Percentiles rank a stretch among this genome's conserved stretches.
Evolutionary conservation across 2,113 vertebrate genomes (phyloP).

Genomic region (Pseudopipra pipra): DNA sequence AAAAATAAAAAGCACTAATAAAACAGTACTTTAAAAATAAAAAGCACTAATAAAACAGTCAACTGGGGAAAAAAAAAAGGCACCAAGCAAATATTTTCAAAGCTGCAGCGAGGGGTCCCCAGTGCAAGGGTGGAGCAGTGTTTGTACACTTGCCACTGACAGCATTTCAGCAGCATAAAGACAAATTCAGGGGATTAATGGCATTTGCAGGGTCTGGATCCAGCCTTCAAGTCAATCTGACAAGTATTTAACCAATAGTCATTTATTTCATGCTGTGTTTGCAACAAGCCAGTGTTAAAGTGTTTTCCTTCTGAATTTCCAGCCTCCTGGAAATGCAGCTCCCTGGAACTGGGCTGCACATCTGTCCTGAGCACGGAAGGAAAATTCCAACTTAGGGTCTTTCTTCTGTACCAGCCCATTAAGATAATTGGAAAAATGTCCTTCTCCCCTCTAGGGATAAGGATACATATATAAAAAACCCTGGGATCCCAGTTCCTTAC

Average conservation of each 20-base stretch:
- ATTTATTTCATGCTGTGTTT: background rate
- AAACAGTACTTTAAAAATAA: background rate
- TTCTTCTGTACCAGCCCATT: background rate
- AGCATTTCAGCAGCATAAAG: background rate
- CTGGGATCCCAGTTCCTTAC: background rate
- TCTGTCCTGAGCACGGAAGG: background rate
- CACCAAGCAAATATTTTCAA: background rate
- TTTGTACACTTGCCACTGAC: background rate
- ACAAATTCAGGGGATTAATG: background rate
- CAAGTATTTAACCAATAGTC: background rate
- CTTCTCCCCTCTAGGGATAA: background rate
- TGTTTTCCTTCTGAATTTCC: background rate
- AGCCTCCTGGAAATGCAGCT: background rate
- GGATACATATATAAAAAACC: background rate
- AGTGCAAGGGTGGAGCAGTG: background rate
- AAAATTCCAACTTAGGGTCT: background rate
- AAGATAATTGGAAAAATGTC: background rate
- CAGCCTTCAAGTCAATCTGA: background rate
- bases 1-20: background rate
- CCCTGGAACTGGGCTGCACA: background rate
- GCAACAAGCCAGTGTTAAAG: background rate
- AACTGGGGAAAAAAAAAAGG: background rate
- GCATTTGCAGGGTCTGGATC: background rate
- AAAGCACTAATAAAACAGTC: background rate
- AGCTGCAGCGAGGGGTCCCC: background rate